Evolutionary conservation across 2,113 vertebrate species (phyloP), one percentile per base, ranked within the genome.

Genomic region (Pelodiscus sinensis): DNA sequence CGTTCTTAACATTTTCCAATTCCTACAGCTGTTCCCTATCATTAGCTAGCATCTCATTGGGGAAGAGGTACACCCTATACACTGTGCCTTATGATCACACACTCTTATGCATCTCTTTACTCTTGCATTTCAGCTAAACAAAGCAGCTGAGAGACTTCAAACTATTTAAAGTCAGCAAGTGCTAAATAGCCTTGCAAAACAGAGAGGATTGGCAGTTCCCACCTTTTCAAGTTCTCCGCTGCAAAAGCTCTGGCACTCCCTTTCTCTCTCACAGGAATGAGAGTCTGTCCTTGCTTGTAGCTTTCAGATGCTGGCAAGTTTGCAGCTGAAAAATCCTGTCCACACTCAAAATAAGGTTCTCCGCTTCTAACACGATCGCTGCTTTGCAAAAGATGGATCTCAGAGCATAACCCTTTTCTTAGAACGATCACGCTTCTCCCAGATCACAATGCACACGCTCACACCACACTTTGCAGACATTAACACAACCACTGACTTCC

Each of bases 1-100:
- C 0, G 24, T 51, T 52, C 25, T 44, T 5, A 78, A 31, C 77
- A 12, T 5, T 54, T 51, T 77, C 0, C 35, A 51, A 6, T n/a
- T 31, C 22, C 22, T 35, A 14, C 18, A 19, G 31, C 81, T 85
- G 65, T 21, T 22, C n/a, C 38, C 4, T 0, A 2, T 1, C 16
- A 19, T n/a, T n/a, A 68, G 62, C 62, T n/a, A 68, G 62, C 31
- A 68, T 29, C 50, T 79, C 71, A 18, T 3, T 44, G 21, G 21
- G 21, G 62, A n/a, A 75, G 71, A 24, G 44, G 71, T 12, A 24
- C 21, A 75, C 22, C 13, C 19, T 21, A 75, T 75, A 24, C 35
- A 75, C 10, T 38, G 12, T 38, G 68, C 68, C 9, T 73, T 38
- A n/a, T 4, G 65, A 68, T 31, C 31, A 75, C 35, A 35, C 71